phyloP scores from a whole-genome alignment of 2,888 invertebrate species.

The Morpho helenor region DNA sequence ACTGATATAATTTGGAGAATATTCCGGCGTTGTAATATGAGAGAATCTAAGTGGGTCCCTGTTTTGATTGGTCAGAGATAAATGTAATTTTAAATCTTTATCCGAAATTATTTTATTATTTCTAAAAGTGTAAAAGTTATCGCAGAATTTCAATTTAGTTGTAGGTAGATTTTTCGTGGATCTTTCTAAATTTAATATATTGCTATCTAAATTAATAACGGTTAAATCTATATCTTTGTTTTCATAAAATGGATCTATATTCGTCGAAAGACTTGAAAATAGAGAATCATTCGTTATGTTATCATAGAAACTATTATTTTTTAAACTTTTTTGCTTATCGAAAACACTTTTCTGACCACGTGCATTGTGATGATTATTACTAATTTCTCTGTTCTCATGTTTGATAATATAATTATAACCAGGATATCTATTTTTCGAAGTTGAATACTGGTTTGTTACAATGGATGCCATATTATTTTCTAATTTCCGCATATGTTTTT shows the following conservation, averaged over 20 bases:
- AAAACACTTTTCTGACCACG: slow-evolving; percentile 1
- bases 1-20: not conserved
- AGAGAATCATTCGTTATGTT: not conserved
- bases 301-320: not conserved
- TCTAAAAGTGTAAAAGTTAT: not conserved
- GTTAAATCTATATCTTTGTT: slow-evolving; percentile 12
- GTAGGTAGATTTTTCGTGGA: not conserved
- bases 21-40: slow-evolving; percentile 9
- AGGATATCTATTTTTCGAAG: not conserved
- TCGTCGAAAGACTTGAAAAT: not conserved
- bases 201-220: slow-evolving; percentile 11
- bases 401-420: not conserved
- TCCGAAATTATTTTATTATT: not conserved
- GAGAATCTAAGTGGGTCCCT: slow-evolving; percentile 19
- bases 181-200: not conserved
- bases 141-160: not conserved
- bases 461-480: not conserved
- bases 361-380: not conserved
- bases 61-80: slow-evolving; percentile 1
- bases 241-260: not conserved
- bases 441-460: not conserved
- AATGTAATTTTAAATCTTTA: slow-evolving; percentile 3
- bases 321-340: not conserved
- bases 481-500: not conserved
- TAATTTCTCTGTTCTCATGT: not conserved